These are phyloP conservation scores for Aspidapion aeneum DNA, from an alignment of 2,888 invertebrate genomes.

Conservation along the genomic window DNA sequence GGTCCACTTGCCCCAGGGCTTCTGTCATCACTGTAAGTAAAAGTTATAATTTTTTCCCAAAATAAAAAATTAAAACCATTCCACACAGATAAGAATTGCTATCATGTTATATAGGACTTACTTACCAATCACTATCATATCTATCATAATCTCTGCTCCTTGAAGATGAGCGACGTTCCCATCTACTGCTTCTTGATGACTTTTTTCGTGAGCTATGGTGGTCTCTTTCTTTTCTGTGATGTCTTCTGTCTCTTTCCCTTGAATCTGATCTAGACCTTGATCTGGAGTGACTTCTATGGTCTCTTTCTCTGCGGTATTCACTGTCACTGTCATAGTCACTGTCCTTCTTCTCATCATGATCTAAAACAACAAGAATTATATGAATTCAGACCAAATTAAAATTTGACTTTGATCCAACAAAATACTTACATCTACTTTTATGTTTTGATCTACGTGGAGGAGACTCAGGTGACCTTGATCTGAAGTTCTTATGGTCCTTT, in stretches of 20 bases:
- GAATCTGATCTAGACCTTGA: constrained; percentile 41
- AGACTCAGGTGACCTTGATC: neutral
- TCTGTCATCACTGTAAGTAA: constrained; percentile 46
- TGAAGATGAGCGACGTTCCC: constrained; percentile 45
- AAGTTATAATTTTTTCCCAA: too few relatives aligned
- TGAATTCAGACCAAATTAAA: neutral
- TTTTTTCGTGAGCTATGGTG: constrained; percentile 38
- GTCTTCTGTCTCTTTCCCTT: constrained; percentile 36
- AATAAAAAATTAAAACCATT: constrained; percentile 30
- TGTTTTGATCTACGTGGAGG: neutral
- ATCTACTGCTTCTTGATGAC: constrained; percentile 43
- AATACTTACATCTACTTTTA: neutral
- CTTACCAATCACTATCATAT: constrained; percentile 48
- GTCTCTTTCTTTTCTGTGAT: constrained; percentile 39
- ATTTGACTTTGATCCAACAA: neutral
- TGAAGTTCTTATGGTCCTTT: neutral
- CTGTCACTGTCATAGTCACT: constrained; percentile 46
- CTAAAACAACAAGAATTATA: neutral
- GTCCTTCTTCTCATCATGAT: constrained; percentile 27
- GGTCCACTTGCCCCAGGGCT: constrained; percentile 41
- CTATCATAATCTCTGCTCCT: constrained; percentile 44
- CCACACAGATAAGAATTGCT: constrained; percentile 34
- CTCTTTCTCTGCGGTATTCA: constrained; percentile 33
- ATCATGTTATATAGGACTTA: too few relatives aligned
- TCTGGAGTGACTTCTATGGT: constrained; percentile 23